A percentile compares a stretch with the other conserved stretches of the same genome.
Evolutionary conservation across 1,140 invertebrate genomes (phyloP).

Genomic region (Papilio machaon): DNA sequence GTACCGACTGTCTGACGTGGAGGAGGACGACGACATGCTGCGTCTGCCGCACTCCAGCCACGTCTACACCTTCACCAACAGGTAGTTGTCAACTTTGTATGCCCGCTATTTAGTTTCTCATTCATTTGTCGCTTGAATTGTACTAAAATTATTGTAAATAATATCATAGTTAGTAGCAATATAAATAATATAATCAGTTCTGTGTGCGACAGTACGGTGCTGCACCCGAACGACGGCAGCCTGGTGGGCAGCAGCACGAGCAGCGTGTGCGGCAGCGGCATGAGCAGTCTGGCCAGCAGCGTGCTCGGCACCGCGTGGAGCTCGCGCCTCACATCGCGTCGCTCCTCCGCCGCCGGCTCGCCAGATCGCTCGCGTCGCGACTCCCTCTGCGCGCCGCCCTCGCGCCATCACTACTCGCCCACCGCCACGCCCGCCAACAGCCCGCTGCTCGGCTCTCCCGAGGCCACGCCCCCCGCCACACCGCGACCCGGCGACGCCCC

Average conservation of each 20-base stretch:
- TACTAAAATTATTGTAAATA: background rate
- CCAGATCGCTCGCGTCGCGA: conserved; percentile 69
- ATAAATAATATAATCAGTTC: conserved; percentile 4
- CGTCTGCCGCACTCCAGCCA: conserved; percentile 89
- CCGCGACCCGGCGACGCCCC: conserved; percentile 88
- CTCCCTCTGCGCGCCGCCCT: conserved; percentile 84
- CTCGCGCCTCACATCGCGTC: conserved; percentile 75
- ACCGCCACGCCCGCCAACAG: conserved; percentile 83
- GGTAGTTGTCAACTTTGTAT: conserved; percentile 52
- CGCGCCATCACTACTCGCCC: conserved; percentile 70
- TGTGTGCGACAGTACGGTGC: conserved; percentile 85
- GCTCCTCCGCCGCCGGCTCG: conserved; percentile 86
- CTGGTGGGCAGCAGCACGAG: conserved; percentile 83
- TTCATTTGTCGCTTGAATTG: background rate
- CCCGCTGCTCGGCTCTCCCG: conserved; percentile 79
- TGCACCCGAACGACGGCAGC: conserved; percentile 92
- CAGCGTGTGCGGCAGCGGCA: conserved; percentile 82
- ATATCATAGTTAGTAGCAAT: background rate
- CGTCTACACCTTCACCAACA: conserved; percentile 94
- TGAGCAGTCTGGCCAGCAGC: conserved; percentile 83
- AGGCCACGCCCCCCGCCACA: conserved; percentile 90
- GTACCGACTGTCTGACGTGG: conserved; percentile 92
- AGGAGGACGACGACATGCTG: conserved; percentile 92
- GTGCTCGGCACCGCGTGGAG: conserved; percentile 82
- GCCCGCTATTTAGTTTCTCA: background rate